Evolutionary conservation across 2,888 invertebrate species (phyloP).

Genomic region (Papilio demoleus): DNA sequence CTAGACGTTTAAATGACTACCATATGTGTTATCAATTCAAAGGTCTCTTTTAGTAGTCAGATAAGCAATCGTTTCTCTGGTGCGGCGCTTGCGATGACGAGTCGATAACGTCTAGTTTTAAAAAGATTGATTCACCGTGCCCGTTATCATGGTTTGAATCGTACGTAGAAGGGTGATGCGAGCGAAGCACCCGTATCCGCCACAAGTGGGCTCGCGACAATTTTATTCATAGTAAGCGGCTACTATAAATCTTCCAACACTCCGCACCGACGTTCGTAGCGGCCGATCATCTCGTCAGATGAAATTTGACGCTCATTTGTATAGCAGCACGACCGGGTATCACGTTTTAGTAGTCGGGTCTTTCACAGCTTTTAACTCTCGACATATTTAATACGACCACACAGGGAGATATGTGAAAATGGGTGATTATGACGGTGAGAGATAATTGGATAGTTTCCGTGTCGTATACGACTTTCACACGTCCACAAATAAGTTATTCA

Average conservation of each 20-base stretch:
- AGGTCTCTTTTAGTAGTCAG: conserved; percentile 34
- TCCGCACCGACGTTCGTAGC: conserved; percentile 65
- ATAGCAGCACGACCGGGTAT: conserved; percentile 63
- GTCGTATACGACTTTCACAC: conserved; percentile 28
- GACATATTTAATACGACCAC: conserved; percentile 65
- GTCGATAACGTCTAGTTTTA: conserved; percentile 66
- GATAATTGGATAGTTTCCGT: conserved; percentile 23
- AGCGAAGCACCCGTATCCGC: conserved; percentile 66
- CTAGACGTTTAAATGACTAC: conserved; percentile 6
- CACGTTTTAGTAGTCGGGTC: conserved; percentile 57
- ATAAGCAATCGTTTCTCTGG: conserved; percentile 55
- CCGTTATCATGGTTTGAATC: conserved; percentile 70
- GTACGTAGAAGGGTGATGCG: conserved; percentile 66
- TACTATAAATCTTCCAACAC: conserved; percentile 70
- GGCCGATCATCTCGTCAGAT: conserved; percentile 58
- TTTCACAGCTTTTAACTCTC: conserved; percentile 48
- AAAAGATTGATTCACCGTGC: conserved; percentile 78
- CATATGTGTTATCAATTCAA: conserved; percentile 27
- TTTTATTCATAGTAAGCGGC: conserved; percentile 64
- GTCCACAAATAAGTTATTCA: conserved; percentile 35
- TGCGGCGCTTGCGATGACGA: conserved; percentile 66
- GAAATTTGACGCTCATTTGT: conserved; percentile 73
- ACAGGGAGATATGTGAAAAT: conserved; percentile 48
- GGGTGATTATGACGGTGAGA: conserved; percentile 25
- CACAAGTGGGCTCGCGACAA: conserved; percentile 60